These are phyloP conservation scores for human DNA, from an alignment of 2,113 vertebrate species.

Conservation along the genomic window GRCh38 chr11:81001501-81002000, in stretches of 20 bases:
- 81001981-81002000: neutral
- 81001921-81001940: neutral
- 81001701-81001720: neutral
- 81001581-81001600: neutral
- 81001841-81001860: too few relatives aligned
- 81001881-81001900: neutral
- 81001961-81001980: neutral
- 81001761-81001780: neutral
- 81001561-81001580: neutral
- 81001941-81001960: neutral
- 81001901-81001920: neutral
- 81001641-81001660: neutral
- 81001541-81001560: neutral
- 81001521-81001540: neutral
- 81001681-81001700: neutral
- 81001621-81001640: neutral
- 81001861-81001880: neutral
- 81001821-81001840: neutral
- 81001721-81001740: neutral
- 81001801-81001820: neutral
- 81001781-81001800: neutral
- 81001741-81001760: neutral
- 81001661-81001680: neutral
- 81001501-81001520: neutral
- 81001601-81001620: neutral